A percentile compares a stretch with the other conserved stretches of the same genome.
These are phyloP conservation scores for Brachymystax lenok DNA, from an alignment of 2,797 vertebrate species.

Conservation along the genomic window DNA sequence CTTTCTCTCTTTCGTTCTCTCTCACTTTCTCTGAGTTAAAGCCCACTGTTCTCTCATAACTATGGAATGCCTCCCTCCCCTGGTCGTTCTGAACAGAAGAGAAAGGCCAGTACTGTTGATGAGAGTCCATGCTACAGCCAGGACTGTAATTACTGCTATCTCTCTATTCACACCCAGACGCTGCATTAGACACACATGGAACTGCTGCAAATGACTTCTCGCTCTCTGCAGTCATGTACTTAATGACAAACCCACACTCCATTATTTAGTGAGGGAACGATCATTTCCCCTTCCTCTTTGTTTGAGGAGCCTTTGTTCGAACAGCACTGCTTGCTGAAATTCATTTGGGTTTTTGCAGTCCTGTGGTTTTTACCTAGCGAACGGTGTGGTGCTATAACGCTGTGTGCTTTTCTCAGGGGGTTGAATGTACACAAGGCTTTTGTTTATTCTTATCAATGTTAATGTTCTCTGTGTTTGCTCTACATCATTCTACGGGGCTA, in stretches of 20 bases:
- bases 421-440: background rate
- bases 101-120: constrained; percentile 41
- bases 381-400: background rate
- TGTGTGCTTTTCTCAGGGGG: background rate
- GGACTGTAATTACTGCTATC: constrained; percentile 27
- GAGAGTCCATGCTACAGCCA: constrained; percentile 17
- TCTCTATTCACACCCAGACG: constrained; percentile 6
- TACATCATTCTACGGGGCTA: constrained; percentile 7
- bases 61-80: constrained; percentile 38
- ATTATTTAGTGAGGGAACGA: constrained; percentile 10
- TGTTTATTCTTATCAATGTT: background rate
- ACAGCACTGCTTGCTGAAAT: background rate
- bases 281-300: constrained; percentile 20
- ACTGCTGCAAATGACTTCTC: constrained; percentile 22
- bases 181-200: background rate
- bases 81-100: constrained; percentile 9
- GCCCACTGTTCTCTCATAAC: constrained; percentile 33
- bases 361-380: background rate
- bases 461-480: background rate
- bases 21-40: constrained; percentile 16
- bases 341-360: constrained; percentile 2
- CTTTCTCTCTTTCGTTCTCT: background rate
- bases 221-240: constrained; percentile 7
- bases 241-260: constrained; percentile 17
- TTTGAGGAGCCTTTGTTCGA: constrained; percentile 33